A percentile compares a stretch with the other conserved stretches of the same genome.
Conservation (phyloP, 2,113 vertebrate genomes). For the Polypterus bichir region DNA sequence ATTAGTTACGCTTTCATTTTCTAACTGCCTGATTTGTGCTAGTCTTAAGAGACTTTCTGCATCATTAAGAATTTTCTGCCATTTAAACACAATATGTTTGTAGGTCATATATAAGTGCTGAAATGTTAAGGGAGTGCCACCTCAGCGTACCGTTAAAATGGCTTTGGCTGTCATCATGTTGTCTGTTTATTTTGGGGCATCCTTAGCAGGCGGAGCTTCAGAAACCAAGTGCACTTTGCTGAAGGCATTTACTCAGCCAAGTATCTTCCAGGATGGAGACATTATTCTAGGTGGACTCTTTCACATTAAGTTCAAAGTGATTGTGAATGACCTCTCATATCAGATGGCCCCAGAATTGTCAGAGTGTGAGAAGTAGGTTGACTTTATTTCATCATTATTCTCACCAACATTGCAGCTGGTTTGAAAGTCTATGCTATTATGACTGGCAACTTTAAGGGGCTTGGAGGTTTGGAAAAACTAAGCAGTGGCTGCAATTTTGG, state of each 20-base stretch:
- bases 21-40: not conserved
- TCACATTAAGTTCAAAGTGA: slow-evolving; percentile 26
- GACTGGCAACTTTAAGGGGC: not conserved
- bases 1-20: too few relatives aligned
- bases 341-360: slow-evolving; percentile 22
- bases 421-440: not conserved
- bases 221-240: not conserved
- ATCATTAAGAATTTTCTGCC: slow-evolving; percentile 1
- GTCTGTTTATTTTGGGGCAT: not conserved
- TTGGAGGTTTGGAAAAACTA: not conserved
- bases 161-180: not conserved
- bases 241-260: slow-evolving; percentile 7
- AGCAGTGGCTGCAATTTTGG: not conserved
- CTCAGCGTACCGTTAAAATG: not conserved
- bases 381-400: too few relatives aligned
- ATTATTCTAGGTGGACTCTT: slow-evolving; percentile 43
- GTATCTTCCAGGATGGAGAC: slow-evolving; percentile 42
- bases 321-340: slow-evolving; percentile 24
- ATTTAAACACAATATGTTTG: not conserved
- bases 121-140: not conserved
- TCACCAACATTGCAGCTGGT: too few relatives aligned
- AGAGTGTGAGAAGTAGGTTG: slow-evolving; percentile 34
- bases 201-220: not conserved
- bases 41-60: not conserved
- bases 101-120: not conserved